Evolutionary conservation across 2,888 invertebrate species (phyloP), one percentile per base, ranked within the genome.

Genomic region (Adelognathus sp.): DNA sequence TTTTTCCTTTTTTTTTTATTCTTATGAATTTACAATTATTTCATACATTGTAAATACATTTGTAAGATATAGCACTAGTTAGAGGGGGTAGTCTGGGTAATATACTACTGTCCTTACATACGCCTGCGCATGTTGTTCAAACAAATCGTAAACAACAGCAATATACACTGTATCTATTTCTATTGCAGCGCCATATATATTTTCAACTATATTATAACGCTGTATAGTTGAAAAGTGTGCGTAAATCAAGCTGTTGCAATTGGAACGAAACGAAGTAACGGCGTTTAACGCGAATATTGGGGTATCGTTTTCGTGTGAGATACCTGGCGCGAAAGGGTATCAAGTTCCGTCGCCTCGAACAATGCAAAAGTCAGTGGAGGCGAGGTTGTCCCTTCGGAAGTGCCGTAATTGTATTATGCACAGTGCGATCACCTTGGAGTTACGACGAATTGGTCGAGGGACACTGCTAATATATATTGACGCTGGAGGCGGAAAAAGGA

Each of bases 321-420:
- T 75, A 69, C 69, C 75, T 69, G 61, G n/a, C 9, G 50, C 44
- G 46, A 36, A 66, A 54, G 52, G 60, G 71, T 61, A 66, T 69
- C 77, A 50, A 44, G 33, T 50, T 54, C 44, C 33, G 27, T 27
- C 52, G 36, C 61, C 41, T 36, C 33, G 73, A 77, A 77, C 73
- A 77, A 77, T 61, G 66, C 16, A 21, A 31, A 63, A 72, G 18
- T 44, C 4, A 52, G 7, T 16, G 11, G 50, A 41, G 39, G 2
- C 41, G 11, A 14, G 4, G 3, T 50, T 24, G 50, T 2, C 18
- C 54, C 18, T 21, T 7, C 58, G 5, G 39, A 18, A 29, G 16
- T 50, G 18, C 36, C 60, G 58, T 60, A 73, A 61, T 67, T 60
- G 33, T 29, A 27, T 50, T 50, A 50, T 50, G 50, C 50, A 50